Evolutionary conservation across 53 echinoderm and acorn worm species (phyloP).

Genomic region (Holothuria leucospilota): DNA sequence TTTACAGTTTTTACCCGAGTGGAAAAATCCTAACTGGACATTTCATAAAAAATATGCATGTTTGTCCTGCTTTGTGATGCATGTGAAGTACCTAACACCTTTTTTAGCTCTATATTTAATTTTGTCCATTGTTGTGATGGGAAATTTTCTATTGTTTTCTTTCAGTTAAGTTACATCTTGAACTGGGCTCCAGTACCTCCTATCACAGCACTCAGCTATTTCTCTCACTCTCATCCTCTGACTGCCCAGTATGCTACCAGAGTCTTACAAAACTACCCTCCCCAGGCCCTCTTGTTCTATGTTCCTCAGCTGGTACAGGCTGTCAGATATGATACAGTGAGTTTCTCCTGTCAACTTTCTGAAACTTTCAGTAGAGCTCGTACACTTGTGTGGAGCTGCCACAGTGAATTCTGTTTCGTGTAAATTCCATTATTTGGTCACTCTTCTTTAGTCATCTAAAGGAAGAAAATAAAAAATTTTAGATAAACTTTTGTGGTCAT

Average conservation of each 20-base stretch:
- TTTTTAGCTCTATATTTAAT: background rate
- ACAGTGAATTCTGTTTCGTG: no score
- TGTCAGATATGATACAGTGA: conserved; percentile 93
- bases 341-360: background rate
- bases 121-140: background rate
- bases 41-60: background rate
- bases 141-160: background rate
- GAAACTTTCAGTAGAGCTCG: no score
- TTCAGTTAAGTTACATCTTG: conserved; percentile 84
- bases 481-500: no score
- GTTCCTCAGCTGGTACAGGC: conserved; percentile 99
- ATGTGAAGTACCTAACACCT: background rate
- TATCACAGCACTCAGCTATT: conserved; percentile 83
- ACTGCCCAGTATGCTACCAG: conserved; percentile 97
- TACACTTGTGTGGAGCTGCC: no score
- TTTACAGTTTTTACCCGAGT: background rate
- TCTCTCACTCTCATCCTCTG: conserved; percentile 90
- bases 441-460: no score
- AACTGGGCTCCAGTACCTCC: conserved; percentile 94
- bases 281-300: conserved; percentile 86
- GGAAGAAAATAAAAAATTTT: no score
- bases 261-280: conserved; percentile 82
- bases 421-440: no score
- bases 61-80: background rate
- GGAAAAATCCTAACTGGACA: background rate